These are phyloP conservation scores for Nymphalis polychloros DNA, from an alignment of 2,888 invertebrate species.

Conservation along the genomic window DNA sequence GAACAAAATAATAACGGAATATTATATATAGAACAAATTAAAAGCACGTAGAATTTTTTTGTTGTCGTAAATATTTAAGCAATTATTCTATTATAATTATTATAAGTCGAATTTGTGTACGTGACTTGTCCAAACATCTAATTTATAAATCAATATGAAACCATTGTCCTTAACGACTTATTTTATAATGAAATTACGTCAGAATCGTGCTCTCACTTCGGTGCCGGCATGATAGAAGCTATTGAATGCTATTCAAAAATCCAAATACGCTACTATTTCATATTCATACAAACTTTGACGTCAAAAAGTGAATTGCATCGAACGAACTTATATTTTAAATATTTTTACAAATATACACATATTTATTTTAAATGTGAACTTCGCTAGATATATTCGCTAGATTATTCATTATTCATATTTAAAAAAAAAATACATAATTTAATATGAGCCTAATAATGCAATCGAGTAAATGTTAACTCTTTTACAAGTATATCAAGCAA, in stretches of 20 bases:
- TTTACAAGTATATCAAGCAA: too few species aligned
- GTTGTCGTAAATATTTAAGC: too few species aligned
- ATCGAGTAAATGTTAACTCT: too few species aligned
- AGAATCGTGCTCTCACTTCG: constrained; percentile 1
- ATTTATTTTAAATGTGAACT: too few species aligned
- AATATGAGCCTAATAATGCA: too few species aligned
- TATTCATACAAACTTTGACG: constrained; percentile 36
- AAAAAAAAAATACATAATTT: too few species aligned
- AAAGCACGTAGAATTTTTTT: too few species aligned
- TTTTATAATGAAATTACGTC: constrained; percentile 31
- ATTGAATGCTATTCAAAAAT: constrained; percentile 34
- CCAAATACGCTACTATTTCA: constrained; percentile 25
- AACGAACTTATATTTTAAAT: background rate
- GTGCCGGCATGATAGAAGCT: constrained; percentile 18
- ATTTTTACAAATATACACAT: background rate
- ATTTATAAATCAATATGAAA: constrained; percentile 10
- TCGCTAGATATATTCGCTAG: too few species aligned
- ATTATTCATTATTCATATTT: too few species aligned
- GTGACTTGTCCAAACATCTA: constrained; percentile 13
- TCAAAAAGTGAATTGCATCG: constrained; percentile 19
- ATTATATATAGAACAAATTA: too few species aligned
- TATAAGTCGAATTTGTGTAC: background rate
- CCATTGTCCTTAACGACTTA: constrained; percentile 16
- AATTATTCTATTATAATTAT: too few species aligned
- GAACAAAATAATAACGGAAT: background rate